Base-by-base conservation (phyloP, 2,113 vertebrate genomes). In the Natator depressus region DNA sequence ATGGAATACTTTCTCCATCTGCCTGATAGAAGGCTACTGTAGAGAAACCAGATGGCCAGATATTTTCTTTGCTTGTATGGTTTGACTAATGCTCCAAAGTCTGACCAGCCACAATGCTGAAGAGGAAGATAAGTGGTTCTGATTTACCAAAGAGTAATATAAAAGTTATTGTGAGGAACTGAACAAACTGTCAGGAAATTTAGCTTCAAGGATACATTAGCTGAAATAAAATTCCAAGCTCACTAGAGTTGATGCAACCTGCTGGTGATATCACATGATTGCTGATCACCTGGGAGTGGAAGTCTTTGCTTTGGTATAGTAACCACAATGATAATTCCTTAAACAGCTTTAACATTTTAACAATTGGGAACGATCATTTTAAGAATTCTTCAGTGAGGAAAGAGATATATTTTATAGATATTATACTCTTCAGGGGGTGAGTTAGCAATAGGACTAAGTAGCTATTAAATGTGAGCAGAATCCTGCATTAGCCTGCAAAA, bases 401-500 rank as follows among this genome's bases (percentile, higher is more conserved):
- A 95, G 90, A 91, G 88, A 92, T 94, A 95, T 53, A 49, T 84
- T 91, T 91, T 89, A 42, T 17, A 79, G 76, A 54, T 95, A 94
- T 95, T 96, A 95, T 93, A 82, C 90, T 96, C 96, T 98, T 96
- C 83, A 96, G 91, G 93, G 72, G 95, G 90, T 76, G 93, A 96
- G 85, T 76, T 95, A 94, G 89, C 83, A 97, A 97, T 95, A 75
- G 87, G 89, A 92, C 82, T 97, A 98, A 97, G 93, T 84, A 97
- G 91, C 80, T 96, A 96, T 97, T 97, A 96, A 96, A 91, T 96
- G 93, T 96, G 53, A 96, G 84, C 80, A 96, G 93, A 94, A 96
- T 94, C 95, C 46, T 49, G 17, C 78, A 85, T 96, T 96, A 95
- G 59, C 89, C 94, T 86, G 93, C 88, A 94, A 90, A 91, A 96